Conservation (phyloP, 2,113 vertebrate genomes). For the Dicrurus megarhynchus region DNA sequence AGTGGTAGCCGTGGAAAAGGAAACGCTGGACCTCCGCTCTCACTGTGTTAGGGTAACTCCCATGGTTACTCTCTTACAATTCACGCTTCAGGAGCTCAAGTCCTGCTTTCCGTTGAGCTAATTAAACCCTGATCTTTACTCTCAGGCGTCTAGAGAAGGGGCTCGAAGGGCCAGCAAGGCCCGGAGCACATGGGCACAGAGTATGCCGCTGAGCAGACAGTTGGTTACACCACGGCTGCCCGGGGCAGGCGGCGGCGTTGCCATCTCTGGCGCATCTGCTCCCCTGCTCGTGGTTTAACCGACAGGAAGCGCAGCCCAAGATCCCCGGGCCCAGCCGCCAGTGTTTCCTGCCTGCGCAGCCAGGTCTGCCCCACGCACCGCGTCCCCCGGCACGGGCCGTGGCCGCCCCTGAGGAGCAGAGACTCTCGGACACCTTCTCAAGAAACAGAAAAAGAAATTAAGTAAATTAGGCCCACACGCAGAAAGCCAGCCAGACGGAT, state of each 20-base stretch:
- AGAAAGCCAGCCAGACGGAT: background rate
- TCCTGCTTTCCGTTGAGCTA: background rate
- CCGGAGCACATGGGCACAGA: rapidly evolving
- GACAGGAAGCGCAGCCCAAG: conserved; percentile 77
- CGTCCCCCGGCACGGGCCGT: rapidly evolving
- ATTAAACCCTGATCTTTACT: background rate
- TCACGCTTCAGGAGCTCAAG: background rate
- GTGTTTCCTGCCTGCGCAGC: conserved; percentile 67
- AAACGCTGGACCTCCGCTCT: background rate
- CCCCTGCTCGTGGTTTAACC: conserved; percentile 78
- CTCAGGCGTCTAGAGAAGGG: background rate
- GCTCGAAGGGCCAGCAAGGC: rapidly evolving
- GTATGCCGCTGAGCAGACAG: background rate
- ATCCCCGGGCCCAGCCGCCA: conserved; percentile 36
- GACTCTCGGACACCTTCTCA: background rate
- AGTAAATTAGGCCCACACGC: background rate
- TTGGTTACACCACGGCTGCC: background rate
- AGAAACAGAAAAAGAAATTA: background rate
- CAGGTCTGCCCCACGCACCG: background rate
- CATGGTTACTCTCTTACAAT: background rate
- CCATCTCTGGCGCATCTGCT: conserved; percentile 71
- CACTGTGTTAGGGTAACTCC: rapidly evolving
- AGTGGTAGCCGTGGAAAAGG: background rate
- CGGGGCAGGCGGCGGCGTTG: background rate
- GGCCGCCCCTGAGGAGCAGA: rapidly evolving